Evolutionary conservation across 1,140 invertebrate genomes (phyloP), one percentile per base, ranked within the genome.

Genomic region (Neodiprion lecontei): DNA sequence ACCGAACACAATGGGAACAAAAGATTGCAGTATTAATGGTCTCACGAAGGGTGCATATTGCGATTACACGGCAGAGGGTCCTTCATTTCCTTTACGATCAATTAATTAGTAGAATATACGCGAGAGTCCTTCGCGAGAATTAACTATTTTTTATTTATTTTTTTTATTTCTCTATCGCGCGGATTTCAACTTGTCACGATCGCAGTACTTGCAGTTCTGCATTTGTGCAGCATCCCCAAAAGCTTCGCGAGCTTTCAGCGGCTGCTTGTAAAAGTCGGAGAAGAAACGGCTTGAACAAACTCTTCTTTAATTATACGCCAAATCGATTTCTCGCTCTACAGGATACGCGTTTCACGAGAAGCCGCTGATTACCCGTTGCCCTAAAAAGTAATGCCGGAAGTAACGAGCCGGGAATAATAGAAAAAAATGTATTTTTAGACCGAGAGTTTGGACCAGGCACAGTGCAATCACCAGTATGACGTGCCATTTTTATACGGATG

Each of bases 341-440:
- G 53, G 53, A 61, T 61, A 61, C 53, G 53, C 53, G 28, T 9
- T 14, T 5, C 11, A 61, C 53, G 53, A 40, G 28, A 40, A 40
- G n/a, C 53, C 53, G 53, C 53, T 9, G 53, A 61, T 61, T 61
- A 61, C 53, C 53, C 28, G 28, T 61, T 61, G n/a, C 53, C 53
- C 53, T 61, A 17, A 61, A 61, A 61, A 61, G 28, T 61, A 61
- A 61, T 14, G 53, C n/a, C 53, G 53, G 53, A 61, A 61, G 53
- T 17, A 61, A 61, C 53, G 53, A 61, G 53, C 53, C 53, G n/a
- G n/a, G 53, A 61, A 17, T 61, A 17, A 17, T 61, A 14, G 53
- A 9, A 61, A 61, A 40, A 61, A 61, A 61, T 9, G 4, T 61
- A 61, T n/a, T n/a, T 61, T 40, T 40, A 40, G 28, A 40, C 11